Evolutionary conservation across 2,113 vertebrate species (phyloP).

Genomic region (Pelobates fuscus): DNA sequence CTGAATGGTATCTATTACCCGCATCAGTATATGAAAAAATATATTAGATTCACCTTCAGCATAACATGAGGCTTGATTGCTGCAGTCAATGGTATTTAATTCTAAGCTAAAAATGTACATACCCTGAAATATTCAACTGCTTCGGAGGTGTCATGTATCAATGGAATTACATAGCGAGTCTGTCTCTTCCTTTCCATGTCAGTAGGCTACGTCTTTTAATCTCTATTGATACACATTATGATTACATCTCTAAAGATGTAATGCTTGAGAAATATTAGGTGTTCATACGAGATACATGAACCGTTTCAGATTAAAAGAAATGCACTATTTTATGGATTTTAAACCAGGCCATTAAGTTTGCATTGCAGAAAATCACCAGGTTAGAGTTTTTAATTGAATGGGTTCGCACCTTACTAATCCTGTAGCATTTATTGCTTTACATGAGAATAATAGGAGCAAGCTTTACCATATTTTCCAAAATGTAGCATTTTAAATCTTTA

Average conservation of each 20-base stretch:
- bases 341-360: slow-evolving; percentile 61
- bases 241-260: slow-evolving; percentile 62
- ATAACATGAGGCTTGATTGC: neutral
- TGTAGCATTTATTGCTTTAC: slow-evolving; percentile 12
- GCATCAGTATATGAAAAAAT: no score
- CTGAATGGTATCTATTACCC: no score
- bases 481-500: slow-evolving; percentile 6
- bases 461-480: slow-evolving; percentile 29
- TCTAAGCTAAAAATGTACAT: slow-evolving; percentile 1
- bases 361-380: slow-evolving; percentile 59
- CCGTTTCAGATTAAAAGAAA: slow-evolving; percentile 61
- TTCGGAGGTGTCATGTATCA: slow-evolving; percentile 17
- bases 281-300: slow-evolving; percentile 62
- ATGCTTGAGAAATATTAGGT: slow-evolving; percentile 65
- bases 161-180: slow-evolving; percentile 15
- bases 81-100: neutral
- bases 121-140: neutral
- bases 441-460: slow-evolving; percentile 26
- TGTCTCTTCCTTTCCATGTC: slow-evolving; percentile 43
- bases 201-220: slow-evolving; percentile 57
- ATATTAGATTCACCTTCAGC: no score
- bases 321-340: slow-evolving; percentile 61
- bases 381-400: slow-evolving; percentile 63
- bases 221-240: slow-evolving; percentile 65
- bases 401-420: slow-evolving; percentile 53